Evolutionary conservation across 2,797 vertebrate species (phyloP), one percentile per base, ranked within the genome.

Genomic region (Microctenopoma stevenorrisi): DNA sequence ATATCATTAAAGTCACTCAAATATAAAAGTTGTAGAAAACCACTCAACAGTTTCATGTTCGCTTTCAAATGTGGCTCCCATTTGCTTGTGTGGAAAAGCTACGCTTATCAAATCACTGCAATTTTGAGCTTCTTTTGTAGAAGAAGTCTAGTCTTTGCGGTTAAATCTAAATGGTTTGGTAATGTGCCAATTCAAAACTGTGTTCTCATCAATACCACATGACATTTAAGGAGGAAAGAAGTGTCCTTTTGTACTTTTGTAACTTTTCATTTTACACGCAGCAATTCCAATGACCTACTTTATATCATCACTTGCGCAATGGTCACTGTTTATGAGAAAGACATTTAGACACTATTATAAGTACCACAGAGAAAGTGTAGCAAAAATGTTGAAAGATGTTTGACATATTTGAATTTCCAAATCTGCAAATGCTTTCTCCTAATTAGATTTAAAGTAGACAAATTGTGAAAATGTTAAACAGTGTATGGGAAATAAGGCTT

Each of bases 261-360:
- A 7, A 4, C 10, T 14, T 26, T 16, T 1, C 25, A 22, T n/a
- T 37, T 33, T 6, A 1, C 28, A 47, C 22, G 46, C 9, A 9
- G 1, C 18, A 22, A 8, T 14, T 47, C 46, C 22, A 22, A 11
- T 11, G 18, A 47, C 16, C 43, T n/a, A 4, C 8, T 28, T 30
- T 13, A 49, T 22, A 50, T 49, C 11, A 63, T 49, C 6, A 63
- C 2, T 54, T 72, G 64, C 48, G 46, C 35, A 65, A 74, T 55
- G 12, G 10, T 11, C 12, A 14, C 56, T 7, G 44, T 10, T 16
- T 15, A 76, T 28, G 10, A 51, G 38, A 12, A 44, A 50, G 13
- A 75, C 51, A 47, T 72, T 74, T 44, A 35, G 7, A 7, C 28
- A 9, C 60, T 79, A 80, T 74, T 77, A 76, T 38, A 57, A 8